Evolutionary conservation across 2,113 vertebrate species (phyloP).

Genomic region (Danionella cerebrum): DNA sequence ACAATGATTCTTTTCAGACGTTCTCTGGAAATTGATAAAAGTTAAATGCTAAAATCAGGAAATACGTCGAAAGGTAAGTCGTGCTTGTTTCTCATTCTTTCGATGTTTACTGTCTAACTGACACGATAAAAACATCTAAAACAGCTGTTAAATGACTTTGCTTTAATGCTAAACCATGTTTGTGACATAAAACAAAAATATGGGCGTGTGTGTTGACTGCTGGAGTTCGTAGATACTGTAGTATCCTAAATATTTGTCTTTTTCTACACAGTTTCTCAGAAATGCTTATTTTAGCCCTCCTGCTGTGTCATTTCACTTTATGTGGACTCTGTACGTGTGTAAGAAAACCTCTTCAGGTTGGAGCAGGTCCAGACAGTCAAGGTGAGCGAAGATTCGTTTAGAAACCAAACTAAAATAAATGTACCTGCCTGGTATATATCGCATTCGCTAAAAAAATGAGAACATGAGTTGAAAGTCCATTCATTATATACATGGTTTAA

Average conservation of each 20-base stretch:
- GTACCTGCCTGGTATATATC: no score
- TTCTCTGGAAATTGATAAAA: neutral
- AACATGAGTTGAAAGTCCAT: no score
- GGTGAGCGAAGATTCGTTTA: no score
- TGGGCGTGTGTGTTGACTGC: neutral
- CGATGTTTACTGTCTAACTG: neutral
- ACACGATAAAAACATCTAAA: no score
- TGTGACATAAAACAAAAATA: neutral
- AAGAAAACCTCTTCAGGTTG: conserved; percentile 34
- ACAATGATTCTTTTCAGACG: neutral
- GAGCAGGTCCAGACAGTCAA: conserved; percentile 30
- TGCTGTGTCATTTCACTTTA: conserved; percentile 63
- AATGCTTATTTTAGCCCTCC: conserved; percentile 63
- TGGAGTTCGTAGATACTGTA: neutral
- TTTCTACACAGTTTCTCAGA: conserved; percentile 50
- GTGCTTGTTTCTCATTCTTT: neutral
- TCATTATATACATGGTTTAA: no score
- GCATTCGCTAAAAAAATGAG: no score
- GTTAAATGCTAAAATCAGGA: neutral
- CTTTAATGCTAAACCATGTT: no score
- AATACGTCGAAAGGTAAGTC: neutral
- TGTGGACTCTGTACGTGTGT: conserved; percentile 59
- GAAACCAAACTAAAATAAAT: no score
- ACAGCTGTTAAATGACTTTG: neutral
- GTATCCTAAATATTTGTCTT: neutral